These are phyloP conservation scores for Trachurus trachurus DNA, from an alignment of 2,797 vertebrate species.

Conservation along the genomic window DNA sequence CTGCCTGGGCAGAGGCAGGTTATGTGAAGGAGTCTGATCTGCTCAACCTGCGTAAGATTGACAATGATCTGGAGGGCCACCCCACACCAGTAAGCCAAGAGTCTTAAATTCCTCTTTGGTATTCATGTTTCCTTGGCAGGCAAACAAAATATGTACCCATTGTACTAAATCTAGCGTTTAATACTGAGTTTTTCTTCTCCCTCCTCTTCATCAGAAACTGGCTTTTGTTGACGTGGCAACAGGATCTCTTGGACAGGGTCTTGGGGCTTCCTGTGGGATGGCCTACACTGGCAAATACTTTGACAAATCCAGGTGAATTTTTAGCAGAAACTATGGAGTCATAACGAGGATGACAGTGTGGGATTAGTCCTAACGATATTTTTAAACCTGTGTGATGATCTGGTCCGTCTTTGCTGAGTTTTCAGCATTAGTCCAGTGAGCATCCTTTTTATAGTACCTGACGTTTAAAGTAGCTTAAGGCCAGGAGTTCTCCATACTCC, in stretches of 20 bases:
- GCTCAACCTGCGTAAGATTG: constrained; percentile 87
- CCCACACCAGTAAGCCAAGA: constrained; percentile 85
- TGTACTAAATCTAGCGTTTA: accelerated
- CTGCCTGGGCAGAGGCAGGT: constrained; percentile 88
- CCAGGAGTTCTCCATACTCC: neutral
- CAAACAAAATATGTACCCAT: accelerated
- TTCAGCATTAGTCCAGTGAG: neutral
- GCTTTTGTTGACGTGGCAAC: constrained; percentile 91
- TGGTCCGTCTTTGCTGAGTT: neutral
- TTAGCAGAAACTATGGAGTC: neutral
- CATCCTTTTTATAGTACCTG: neutral
- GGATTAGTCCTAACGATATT: neutral
- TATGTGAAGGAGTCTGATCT: constrained; percentile 85
- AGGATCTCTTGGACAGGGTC: constrained; percentile 92
- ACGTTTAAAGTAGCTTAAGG: neutral
- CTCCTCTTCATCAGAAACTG: constrained; percentile 84
- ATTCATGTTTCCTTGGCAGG: neutral
- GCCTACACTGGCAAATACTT: constrained; percentile 93
- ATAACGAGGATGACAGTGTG: neutral
- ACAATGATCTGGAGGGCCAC: constrained; percentile 88
- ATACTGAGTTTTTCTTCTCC: neutral
- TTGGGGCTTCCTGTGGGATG: constrained; percentile 92
- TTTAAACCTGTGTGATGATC: neutral
- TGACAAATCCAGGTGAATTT: constrained; percentile 90
- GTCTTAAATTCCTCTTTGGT: neutral